Conservation (phyloP, 2,113 vertebrate species). For the Pampusana beccarii region DNA sequence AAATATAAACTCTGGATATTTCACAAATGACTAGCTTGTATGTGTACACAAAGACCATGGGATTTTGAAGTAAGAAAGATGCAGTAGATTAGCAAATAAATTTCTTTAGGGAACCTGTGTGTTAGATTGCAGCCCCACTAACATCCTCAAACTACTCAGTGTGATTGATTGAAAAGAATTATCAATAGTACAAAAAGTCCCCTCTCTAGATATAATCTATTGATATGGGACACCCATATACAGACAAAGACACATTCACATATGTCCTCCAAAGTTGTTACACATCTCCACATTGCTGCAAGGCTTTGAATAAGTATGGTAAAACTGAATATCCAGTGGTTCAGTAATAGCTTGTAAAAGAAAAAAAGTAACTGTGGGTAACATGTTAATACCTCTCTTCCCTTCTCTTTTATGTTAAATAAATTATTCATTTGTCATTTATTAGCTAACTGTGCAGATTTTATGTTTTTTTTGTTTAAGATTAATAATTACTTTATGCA, state of each 20-base stretch:
- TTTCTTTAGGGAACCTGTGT: neutral
- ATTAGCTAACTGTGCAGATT: slow-evolving; percentile 36
- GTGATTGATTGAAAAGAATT: neutral
- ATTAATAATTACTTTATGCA: slow-evolving; percentile 8
- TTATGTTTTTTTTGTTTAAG: neutral
- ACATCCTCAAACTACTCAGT: neutral
- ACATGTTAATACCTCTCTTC: slow-evolving; percentile 11
- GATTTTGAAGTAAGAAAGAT: neutral
- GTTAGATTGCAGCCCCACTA: neutral
- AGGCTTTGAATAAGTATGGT: neutral
- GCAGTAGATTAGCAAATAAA: neutral
- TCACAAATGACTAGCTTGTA: neutral
- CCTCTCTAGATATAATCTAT: neutral
- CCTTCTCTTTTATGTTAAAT: neutral
- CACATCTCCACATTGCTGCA: neutral
- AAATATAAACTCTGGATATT: neutral
- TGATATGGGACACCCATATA: neutral
- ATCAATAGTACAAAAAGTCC: neutral
- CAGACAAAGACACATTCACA: neutral
- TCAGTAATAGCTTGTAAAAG: slow-evolving; percentile 1
- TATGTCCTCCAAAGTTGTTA: neutral
- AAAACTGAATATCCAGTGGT: neutral
- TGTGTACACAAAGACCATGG: fast-evolving
- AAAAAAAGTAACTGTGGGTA: neutral
- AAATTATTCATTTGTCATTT: slow-evolving; percentile 52